Conservation (phyloP, 1,140 invertebrate species). For the Drosophila baimaii region DNA sequence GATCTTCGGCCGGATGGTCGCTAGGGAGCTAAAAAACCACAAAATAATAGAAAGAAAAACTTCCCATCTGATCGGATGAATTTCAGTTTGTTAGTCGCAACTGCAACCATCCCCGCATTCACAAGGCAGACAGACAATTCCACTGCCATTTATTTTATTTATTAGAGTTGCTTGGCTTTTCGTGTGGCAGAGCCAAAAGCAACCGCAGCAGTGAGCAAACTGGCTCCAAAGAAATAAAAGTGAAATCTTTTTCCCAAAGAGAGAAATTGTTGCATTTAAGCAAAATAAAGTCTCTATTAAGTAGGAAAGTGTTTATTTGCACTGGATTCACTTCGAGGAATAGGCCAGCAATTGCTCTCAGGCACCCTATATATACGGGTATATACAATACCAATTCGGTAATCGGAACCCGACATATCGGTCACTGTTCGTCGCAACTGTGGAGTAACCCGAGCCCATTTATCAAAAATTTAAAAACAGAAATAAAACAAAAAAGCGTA, state of each 20-base stretch:
- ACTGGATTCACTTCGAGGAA: not conserved
- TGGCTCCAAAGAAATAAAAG: slow-evolving; percentile 71
- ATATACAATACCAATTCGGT: slow-evolving; percentile 31
- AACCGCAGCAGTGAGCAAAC: slow-evolving; percentile 45
- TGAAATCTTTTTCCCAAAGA: slow-evolving; percentile 75
- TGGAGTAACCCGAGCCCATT: slow-evolving; percentile 54
- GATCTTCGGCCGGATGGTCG: slow-evolving; percentile 6
- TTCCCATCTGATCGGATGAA: slow-evolving; percentile 21
- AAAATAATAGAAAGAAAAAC: slow-evolving; percentile 8
- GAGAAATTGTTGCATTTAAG: slow-evolving; percentile 69
- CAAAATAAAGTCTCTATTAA: slow-evolving; percentile 30
- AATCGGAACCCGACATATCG: slow-evolving; percentile 53
- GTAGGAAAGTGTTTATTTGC: slow-evolving; percentile 31
- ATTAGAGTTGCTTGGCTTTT: slow-evolving; percentile 59
- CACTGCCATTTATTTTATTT: slow-evolving; percentile 78
- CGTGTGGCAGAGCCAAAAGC: slow-evolving; percentile 41
- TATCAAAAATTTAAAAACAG: slow-evolving; percentile 54
- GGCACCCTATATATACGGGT: slow-evolving; percentile 3
- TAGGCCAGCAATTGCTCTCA: slow-evolving; percentile 21
- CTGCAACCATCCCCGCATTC: slow-evolving; percentile 31
- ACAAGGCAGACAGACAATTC: slow-evolving; percentile 60
- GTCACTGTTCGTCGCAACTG: slow-evolving; percentile 39
- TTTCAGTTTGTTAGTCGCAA: slow-evolving; percentile 18
- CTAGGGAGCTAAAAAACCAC: not conserved
- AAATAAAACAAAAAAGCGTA: slow-evolving; percentile 29